phyloP scores from a whole-genome alignment of 2,113 vertebrate species.

The Gymnogyps californianus region DNA sequence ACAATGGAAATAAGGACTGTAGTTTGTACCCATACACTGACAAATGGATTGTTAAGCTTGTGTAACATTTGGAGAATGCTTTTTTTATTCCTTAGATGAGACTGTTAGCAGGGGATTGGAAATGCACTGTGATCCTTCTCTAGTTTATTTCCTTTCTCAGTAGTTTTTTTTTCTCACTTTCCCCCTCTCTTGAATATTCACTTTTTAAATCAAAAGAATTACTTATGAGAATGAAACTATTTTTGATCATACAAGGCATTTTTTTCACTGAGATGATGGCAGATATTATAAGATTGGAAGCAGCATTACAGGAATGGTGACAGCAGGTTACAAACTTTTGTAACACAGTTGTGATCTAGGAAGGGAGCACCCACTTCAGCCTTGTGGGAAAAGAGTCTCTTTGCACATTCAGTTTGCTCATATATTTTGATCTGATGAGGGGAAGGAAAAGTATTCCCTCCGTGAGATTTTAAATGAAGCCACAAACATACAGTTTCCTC shows the following conservation, averaged over 20 bases:
- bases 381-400: background rate
- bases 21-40: background rate
- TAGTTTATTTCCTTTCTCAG: background rate
- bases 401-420: background rate
- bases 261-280: background rate
- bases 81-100: background rate
- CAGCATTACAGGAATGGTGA: background rate
- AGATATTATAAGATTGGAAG: background rate
- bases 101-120: background rate
- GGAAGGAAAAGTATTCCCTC: background rate
- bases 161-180: background rate
- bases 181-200: background rate
- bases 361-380: background rate
- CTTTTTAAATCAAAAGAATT: conserved; percentile 13
- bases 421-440: background rate
- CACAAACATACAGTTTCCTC: background rate
- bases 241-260: background rate
- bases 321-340: background rate
- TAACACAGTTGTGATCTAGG: background rate
- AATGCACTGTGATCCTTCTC: background rate
- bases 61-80: background rate
- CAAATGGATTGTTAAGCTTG: background rate
- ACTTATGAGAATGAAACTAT: background rate
- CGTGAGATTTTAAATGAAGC: background rate
- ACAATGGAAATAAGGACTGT: background rate